Percentiles rank a stretch among this genome's conserved stretches.
Evolutionary conservation across 2,888 invertebrate species (phyloP).

Genomic region (Pedicia rivosa): DNA sequence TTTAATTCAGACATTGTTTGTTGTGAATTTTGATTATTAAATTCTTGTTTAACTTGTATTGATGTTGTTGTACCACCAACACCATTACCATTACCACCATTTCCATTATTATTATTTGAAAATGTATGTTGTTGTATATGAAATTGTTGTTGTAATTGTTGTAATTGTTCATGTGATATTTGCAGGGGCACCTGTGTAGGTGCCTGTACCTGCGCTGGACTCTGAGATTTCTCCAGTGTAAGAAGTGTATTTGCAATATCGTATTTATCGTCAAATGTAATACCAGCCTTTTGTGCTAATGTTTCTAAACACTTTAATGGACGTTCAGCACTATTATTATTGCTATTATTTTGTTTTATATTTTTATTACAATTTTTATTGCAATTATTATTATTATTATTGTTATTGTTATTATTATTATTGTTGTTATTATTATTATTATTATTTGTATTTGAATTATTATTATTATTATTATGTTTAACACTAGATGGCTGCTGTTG

Average conservation of each 20-base stretch:
- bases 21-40: slow-evolving; percentile 20
- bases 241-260: slow-evolving; percentile 47
- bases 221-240: slow-evolving; percentile 47
- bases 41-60: slow-evolving; percentile 31
- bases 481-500: not conserved
- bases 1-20: slow-evolving; percentile 18
- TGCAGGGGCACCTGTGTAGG: slow-evolving; percentile 26
- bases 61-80: slow-evolving; percentile 26
- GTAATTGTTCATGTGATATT: slow-evolving; percentile 34
- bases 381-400: slow-evolving; percentile 11
- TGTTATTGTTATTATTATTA: slow-evolving; percentile 6
- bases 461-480: not conserved
- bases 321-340: slow-evolving; percentile 31
- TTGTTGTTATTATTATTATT: not conserved
- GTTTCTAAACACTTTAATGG: slow-evolving; percentile 54
- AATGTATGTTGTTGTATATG: slow-evolving; percentile 41
- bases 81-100: too few species aligned
- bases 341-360: slow-evolving; percentile 17
- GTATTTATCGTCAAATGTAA: slow-evolving; percentile 58
- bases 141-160: slow-evolving; percentile 43
- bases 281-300: slow-evolving; percentile 55
- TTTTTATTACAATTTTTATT: slow-evolving; percentile 31
- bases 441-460: slow-evolving; percentile 12
- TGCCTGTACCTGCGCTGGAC: slow-evolving; percentile 30
- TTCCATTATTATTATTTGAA: too few species aligned